Conservation (phyloP, 2,797 vertebrate genomes). For the Gadopsis bispinosus region DNA sequence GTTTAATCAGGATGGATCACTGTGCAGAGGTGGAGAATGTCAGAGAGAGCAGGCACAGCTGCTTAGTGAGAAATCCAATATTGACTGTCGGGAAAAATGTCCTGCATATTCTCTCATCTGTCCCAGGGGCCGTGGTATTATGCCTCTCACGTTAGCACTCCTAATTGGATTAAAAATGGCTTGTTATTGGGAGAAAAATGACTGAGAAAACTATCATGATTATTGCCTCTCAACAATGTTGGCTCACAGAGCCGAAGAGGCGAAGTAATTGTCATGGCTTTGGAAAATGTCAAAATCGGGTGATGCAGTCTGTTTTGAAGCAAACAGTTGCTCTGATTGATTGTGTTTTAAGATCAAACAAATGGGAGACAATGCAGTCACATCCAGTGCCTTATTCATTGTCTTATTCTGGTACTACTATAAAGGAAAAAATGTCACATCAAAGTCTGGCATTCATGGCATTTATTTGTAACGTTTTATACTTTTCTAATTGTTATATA, state of each 20-base stretch:
- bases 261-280: slow-evolving; percentile 63
- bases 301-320: slow-evolving; percentile 29
- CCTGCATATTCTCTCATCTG: slow-evolving; percentile 85
- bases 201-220: slow-evolving; percentile 82
- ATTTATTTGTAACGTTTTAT: slow-evolving; percentile 20
- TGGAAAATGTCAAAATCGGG: slow-evolving; percentile 66
- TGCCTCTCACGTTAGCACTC: slow-evolving; percentile 83
- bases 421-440: slow-evolving; percentile 36
- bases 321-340: slow-evolving; percentile 52
- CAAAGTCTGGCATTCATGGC: slow-evolving; percentile 11
- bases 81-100: slow-evolving; percentile 86
- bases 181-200: slow-evolving; percentile 84
- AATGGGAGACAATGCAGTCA: slow-evolving; percentile 22
- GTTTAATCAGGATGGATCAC: slow-evolving; percentile 85
- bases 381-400: neutral
- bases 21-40: slow-evolving; percentile 86
- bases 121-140: slow-evolving; percentile 81
- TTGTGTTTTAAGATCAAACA: slow-evolving; percentile 37
- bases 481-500: slow-evolving; percentile 3
- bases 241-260: slow-evolving; percentile 64
- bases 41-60: slow-evolving; percentile 84
- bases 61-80: slow-evolving; percentile 86
- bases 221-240: slow-evolving; percentile 79
- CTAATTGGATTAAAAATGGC: slow-evolving; percentile 86
- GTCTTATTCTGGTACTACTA: neutral